Percentiles rank a stretch among this genome's conserved stretches.
Evolutionary conservation across 2,888 invertebrate genomes (phyloP).

Genomic region (Branchipolynoe longqiensis): DNA sequence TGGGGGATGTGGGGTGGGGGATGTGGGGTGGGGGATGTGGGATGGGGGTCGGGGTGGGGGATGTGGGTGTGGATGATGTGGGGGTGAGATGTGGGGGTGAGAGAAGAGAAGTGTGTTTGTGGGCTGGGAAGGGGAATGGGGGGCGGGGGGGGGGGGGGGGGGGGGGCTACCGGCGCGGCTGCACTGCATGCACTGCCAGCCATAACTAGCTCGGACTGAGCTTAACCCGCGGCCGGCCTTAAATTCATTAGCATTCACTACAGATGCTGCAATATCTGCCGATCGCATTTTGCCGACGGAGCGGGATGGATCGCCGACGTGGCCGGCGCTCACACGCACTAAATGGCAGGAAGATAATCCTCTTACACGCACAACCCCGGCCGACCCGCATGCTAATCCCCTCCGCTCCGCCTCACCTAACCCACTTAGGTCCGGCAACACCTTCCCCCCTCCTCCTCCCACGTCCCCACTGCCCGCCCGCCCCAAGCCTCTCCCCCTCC

Average conservation of each 20-base stretch:
- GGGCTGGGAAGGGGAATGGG: too few species aligned
- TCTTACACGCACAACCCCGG: slow-evolving; percentile 15
- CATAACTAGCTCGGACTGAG: not conserved
- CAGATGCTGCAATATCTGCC: slow-evolving; percentile 45
- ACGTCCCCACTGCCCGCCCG: too few species aligned
- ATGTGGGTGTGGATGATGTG: too few species aligned
- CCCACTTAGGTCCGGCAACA: slow-evolving; percentile 35
- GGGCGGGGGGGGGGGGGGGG: not conserved
- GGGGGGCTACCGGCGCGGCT: not conserved
- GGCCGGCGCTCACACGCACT: not conserved
- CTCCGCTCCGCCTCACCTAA: slow-evolving; percentile 15
- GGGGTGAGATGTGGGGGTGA: too few species aligned
- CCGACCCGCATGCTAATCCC: slow-evolving; percentile 44
- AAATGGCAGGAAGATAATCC: slow-evolving; percentile 45
- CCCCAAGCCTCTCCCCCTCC: too few species aligned
- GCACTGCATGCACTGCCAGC: not conserved
- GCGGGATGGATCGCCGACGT: slow-evolving; percentile 8
- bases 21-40: too few species aligned
- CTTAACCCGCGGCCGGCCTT: not conserved
- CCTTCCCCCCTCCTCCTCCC: too few species aligned
- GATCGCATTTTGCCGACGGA: slow-evolving; percentile 45
- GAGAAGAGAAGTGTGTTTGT: too few species aligned
- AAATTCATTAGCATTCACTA: slow-evolving; percentile 46
- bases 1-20: too few species aligned
- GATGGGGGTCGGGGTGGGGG: too few species aligned